Evolutionary conservation across 2,888 invertebrate species (phyloP), one percentile per base, ranked within the genome.

Genomic region (Merodon equestris): DNA sequence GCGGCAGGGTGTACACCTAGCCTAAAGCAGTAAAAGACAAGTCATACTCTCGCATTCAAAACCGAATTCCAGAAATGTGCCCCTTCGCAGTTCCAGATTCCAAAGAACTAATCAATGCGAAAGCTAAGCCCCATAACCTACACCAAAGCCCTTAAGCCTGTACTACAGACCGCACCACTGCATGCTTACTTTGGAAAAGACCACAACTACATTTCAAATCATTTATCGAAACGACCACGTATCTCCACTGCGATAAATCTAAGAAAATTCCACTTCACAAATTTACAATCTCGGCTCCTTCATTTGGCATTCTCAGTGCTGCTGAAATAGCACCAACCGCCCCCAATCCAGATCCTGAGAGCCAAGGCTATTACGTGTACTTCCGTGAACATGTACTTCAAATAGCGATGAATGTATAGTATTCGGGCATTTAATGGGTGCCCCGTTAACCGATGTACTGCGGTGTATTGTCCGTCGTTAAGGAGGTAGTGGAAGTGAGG

Each of bases 361-460:
- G 10, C 40, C 3, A 40, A 40, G 40, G 40, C 40, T 56, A 50
- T 38, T 9, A 53, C 18, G 10, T 60, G 58, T 58, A 73, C 58
- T 66, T 48, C 53, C 47, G 57, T n/a, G n/a, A n/a, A n/a, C n/a
- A n/a, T n/a, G n/a, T n/a, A n/a, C n/a, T n/a, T n/a, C n/a, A n/a
- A n/a, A n/a, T n/a, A n/a, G n/a, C n/a, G n/a, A n/a, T n/a, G n/a
- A n/a, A n/a, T n/a, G n/a, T n/a, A n/a, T n/a, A n/a, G n/a, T n/a
- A n/a, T 57, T 73, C 42, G 42, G 47, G 40, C 36, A 13, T 18
- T 18, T 73, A 66, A 66, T 60, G 42, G 54, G 42, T 66, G 60
- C 60, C 58, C 58, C 66, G 58, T 73, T 73, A 73, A 36, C 73
- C 67, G 34, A 48, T 73, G 73, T 48, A 66, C 53, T 54, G 58